Percentiles rank a stretch among this genome's conserved stretches.
Conservation (phyloP, 53 echinoderm and acorn worm genomes). For the Apostichopus leukothele region DNA sequence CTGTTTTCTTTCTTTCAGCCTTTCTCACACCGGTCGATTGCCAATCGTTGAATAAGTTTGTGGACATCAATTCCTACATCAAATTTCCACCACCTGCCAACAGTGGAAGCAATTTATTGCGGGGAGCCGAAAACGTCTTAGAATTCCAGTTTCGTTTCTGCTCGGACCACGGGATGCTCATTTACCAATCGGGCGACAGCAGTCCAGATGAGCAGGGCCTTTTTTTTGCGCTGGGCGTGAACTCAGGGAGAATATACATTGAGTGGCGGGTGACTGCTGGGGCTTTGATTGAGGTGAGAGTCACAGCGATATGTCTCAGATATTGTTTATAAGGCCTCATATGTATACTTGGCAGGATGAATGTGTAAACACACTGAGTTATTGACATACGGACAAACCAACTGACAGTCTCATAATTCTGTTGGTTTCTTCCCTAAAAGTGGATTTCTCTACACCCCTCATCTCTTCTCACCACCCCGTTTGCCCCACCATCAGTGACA, state of each 20-base stretch:
- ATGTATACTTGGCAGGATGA: too few species aligned
- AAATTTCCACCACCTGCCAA: conserved; percentile 70
- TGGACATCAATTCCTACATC: conserved; percentile 93
- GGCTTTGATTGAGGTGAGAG: conserved; percentile 83
- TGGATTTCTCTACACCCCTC: too few species aligned
- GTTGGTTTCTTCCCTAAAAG: too few species aligned
- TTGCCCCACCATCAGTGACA: too few species aligned
- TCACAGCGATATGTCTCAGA: too few species aligned
- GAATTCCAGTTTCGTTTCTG: conserved; percentile 97
- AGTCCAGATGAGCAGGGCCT: conserved; percentile 59
- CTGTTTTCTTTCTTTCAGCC: conserved; percentile 32
- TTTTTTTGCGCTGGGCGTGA: conserved; percentile 90
- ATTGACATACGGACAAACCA: too few species aligned
- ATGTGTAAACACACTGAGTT: too few species aligned
- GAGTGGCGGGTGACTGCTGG: conserved; percentile 91
- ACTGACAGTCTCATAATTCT: too few species aligned
- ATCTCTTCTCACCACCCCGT: too few species aligned
- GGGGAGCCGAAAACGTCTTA: conserved; percentile 76
- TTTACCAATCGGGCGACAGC: conserved; percentile 90
- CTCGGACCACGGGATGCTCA: conserved; percentile 91
- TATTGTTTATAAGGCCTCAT: too few species aligned
- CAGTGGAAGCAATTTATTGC: conserved; percentile 63
- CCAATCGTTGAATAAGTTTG: conserved; percentile 76
- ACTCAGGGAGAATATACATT: conserved; percentile 70
- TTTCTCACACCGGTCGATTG: conserved; percentile 38